Base-by-base conservation (phyloP, 2,797 vertebrate species). In the Chaunax sp. region DNA sequence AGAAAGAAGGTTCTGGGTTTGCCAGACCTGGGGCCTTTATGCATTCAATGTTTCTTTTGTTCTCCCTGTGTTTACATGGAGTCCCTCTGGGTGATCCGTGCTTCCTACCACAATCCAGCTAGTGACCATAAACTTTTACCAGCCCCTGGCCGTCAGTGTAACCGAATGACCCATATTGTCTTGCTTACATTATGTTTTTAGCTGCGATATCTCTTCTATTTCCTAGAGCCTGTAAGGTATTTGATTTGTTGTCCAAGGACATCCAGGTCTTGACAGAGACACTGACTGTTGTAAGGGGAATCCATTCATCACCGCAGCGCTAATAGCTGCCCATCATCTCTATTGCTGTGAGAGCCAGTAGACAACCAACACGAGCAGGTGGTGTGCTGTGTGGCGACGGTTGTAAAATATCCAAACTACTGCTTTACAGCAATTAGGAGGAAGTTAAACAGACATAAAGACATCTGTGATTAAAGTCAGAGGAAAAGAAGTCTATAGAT, bases 281-380 rank as follows among this genome's bases (percentile, higher is more conserved):
- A 15, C 58, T 64, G 62, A 63, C 70, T 69, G 51, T 66, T 66
- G 14, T 49, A 72, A 38, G 46, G 52, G 45, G 26, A 61, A 70
- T 75, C 65, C 46, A 75, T 86, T 84, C 51, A 82, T 88, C 77
- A 77, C 19, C 18, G 38, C 66, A 54, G 40, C 77, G 75, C 72
- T 82, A 85, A 89, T 84, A 84, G 77, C 70, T 66, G 66, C 72
- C 67, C 45, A 81, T 89, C 73, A 88, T 81, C 54, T 76, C 49
- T 64, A 80, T 53, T 75, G 63, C 65, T 33, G 28, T 70, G 72
- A 64, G 51, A 87, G 77, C 50, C 67, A 63, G 58, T 78, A 86
- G 77, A 81, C 45, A 53, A 64, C 41, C 5, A 14, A 64, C 37
- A 72, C 63, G 54, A 59, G 68, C 83, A 87, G 85, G 67, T 88